phyloP scores from a whole-genome alignment of 2,797 vertebrate genomes.

The Microchirus variegatus region DNA sequence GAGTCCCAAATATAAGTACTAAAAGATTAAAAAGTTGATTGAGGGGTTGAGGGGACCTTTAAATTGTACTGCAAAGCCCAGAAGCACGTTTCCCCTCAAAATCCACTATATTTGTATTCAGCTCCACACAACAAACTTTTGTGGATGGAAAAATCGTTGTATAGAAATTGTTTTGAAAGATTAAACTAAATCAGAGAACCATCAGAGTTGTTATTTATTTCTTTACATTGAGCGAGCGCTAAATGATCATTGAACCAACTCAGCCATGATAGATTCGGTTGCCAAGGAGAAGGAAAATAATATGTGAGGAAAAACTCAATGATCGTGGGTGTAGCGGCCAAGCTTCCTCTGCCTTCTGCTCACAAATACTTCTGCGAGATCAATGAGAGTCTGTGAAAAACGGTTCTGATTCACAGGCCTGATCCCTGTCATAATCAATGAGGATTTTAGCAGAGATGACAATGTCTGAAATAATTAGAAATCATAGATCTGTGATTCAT shows the following conservation, averaged over 20 bases:
- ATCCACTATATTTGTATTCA: background rate
- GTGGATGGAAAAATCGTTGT: background rate
- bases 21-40: too few species aligned
- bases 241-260: background rate
- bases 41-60: too few species aligned
- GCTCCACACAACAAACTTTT: background rate
- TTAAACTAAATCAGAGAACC: constrained; percentile 8
- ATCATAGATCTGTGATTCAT: background rate
- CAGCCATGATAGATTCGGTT: too few species aligned
- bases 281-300: constrained; percentile 8
- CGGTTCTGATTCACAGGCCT: background rate
- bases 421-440: background rate
- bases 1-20: too few species aligned
- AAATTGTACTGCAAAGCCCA: background rate
- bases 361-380: constrained; percentile 16
- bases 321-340: constrained; percentile 16
- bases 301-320: constrained; percentile 5
- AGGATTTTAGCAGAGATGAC: background rate
- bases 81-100: background rate
- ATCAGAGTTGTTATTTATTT: background rate
- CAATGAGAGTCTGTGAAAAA: background rate
- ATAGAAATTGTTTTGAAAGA: constrained; percentile 5
- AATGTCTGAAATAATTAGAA: background rate
- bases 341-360: background rate
- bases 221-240: background rate